Evolutionary conservation across 1,140 invertebrate species (phyloP).

Genomic region (Campoletis sonorensis): DNA sequence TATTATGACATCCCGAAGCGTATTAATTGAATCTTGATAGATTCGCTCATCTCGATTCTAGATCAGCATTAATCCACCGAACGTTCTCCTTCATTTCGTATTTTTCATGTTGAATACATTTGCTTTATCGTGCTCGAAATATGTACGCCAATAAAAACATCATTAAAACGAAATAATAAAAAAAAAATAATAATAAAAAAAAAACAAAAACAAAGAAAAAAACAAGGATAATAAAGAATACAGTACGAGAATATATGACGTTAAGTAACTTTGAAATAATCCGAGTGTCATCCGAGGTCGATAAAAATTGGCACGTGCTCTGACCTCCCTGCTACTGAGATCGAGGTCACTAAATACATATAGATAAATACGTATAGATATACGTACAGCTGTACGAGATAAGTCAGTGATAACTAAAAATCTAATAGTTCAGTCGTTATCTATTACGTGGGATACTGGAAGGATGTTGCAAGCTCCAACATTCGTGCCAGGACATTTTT

Average conservation of each 20-base stretch:
- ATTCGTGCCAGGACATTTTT: no score
- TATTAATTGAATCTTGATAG: conserved; percentile 46
- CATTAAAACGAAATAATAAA: neutral
- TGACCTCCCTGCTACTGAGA: conserved; percentile 8
- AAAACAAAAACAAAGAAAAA: no score
- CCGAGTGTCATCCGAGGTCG: conserved; percentile 19
- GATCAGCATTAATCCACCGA: conserved; percentile 28
- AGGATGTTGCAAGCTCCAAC: no score
- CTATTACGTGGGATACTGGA: no score
- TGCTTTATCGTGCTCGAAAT: neutral
- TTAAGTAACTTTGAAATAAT: conserved; percentile 21
- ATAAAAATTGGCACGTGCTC: conserved; percentile 44
- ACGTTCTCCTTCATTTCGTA: neutral
- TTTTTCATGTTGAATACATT: neutral
- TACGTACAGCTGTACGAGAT: neutral
- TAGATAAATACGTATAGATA: neutral
- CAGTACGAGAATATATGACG: conserved; percentile 3
- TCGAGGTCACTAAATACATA: conserved; percentile 40
- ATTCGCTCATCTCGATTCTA: conserved; percentile 21
- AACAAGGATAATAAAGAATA: neutral
- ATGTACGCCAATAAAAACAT: neutral
- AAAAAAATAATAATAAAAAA: neutral
- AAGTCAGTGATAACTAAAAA: neutral
- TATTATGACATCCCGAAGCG: conserved; percentile 32
- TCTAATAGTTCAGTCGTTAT: no score